A percentile compares a stretch with the other conserved stretches of the same genome.
Conservation (phyloP, 2,888 invertebrate genomes). For the Tiliacea aurago region DNA sequence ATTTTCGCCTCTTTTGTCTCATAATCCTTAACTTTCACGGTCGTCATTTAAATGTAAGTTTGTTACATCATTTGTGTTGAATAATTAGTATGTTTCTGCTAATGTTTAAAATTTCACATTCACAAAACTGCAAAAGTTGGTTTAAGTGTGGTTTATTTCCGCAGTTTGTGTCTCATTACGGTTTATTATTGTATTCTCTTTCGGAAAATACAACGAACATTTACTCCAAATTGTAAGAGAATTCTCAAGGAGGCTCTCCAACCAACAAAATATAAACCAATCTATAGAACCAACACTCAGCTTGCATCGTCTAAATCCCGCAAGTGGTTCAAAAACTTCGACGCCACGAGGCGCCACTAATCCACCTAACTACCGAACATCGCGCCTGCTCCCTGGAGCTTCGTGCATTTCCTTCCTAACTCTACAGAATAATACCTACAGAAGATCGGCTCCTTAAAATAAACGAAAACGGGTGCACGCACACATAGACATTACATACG, state of each 20-base stretch:
- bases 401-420: slow-evolving; percentile 43
- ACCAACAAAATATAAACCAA: background rate
- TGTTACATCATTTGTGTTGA: background rate
- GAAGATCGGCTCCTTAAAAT: background rate
- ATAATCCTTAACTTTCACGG: background rate
- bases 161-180: slow-evolving; percentile 54
- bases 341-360: background rate
- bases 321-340: background rate
- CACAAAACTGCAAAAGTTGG: slow-evolving; percentile 22
- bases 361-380: slow-evolving; percentile 10
- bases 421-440: background rate
- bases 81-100: slow-evolving; percentile 13
- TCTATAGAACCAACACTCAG: background rate
- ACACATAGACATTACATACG: background rate
- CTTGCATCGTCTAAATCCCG: background rate
- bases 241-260: too few species aligned
- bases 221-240: too few species aligned
- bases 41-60: background rate
- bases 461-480: background rate
- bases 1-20: background rate
- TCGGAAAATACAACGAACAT: slow-evolving; percentile 25
- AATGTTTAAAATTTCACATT: slow-evolving; percentile 14
- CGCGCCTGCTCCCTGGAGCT: background rate
- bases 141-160: slow-evolving; percentile 52
- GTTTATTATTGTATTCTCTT: slow-evolving; percentile 46